Evolutionary conservation across 2,113 vertebrate genomes (phyloP).

Genomic region (Eclectus roratus): DNA sequence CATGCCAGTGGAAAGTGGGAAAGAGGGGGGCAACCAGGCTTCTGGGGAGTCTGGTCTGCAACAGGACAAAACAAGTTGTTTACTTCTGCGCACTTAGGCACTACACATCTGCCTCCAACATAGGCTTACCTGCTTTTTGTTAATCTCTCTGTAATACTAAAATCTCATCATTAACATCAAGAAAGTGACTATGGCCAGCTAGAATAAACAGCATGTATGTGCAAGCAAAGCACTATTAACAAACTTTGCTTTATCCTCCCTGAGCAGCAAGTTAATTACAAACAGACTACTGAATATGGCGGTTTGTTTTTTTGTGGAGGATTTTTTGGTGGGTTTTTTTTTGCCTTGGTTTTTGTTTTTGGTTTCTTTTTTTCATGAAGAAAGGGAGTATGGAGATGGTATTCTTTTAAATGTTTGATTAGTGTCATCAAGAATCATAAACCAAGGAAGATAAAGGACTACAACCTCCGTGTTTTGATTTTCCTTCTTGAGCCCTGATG

Average conservation of each 20-base stretch:
- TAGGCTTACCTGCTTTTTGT: not conserved
- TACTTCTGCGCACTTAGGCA: not conserved
- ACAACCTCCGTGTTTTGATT: not conserved
- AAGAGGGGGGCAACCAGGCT: not conserved
- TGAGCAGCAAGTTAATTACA: not conserved
- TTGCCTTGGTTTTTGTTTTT: not conserved
- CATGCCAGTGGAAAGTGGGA: not conserved
- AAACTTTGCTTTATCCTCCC: not conserved
- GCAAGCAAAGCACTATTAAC: not conserved
- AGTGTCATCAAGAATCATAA: not conserved
- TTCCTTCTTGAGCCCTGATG: not conserved
- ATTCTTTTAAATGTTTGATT: not conserved
- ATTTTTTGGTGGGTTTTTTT: too few relatives aligned
- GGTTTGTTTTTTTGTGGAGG: rapidly evolving
- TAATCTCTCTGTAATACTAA: not conserved
- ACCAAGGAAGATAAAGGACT: not conserved
- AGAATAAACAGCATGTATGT: not conserved
- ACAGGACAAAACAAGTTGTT: not conserved
- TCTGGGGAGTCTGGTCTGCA: not conserved
- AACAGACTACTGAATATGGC: not conserved
- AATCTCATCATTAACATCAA: not conserved
- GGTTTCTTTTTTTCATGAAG: not conserved
- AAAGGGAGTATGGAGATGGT: not conserved
- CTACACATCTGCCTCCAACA: not conserved
- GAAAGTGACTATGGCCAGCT: not conserved